These are phyloP conservation scores for Hypena proboscidalis DNA, from an alignment of 2,888 invertebrate species.

Conservation along the genomic window DNA sequence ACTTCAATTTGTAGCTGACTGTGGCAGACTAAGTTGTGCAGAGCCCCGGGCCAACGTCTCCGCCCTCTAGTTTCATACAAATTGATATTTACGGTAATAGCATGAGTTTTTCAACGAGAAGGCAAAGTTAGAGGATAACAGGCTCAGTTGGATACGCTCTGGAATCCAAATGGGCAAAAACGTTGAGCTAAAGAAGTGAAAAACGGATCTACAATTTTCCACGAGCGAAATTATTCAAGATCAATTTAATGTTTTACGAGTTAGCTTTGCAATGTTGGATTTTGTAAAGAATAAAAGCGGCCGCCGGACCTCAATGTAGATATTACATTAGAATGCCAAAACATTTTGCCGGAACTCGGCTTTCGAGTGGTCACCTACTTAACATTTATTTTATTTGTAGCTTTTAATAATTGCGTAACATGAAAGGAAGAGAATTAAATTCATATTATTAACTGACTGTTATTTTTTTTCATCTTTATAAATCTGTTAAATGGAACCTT, in stretches of 20 bases:
- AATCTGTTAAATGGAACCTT: too few species aligned
- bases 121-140: conserved; percentile 78
- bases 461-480: conserved; percentile 19
- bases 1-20: conserved; percentile 78
- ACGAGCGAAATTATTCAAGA: conserved; percentile 66
- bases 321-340: conserved; percentile 44
- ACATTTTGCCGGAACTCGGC: conserved; percentile 35
- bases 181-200: conserved; percentile 71
- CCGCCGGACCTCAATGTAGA: conserved; percentile 39
- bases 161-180: conserved; percentile 78
- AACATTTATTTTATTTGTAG: conserved; percentile 41
- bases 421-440: conserved; percentile 29
- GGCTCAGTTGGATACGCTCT: conserved; percentile 73
- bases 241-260: conserved; percentile 70
- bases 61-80: conserved; percentile 82
- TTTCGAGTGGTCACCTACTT: conserved; percentile 44
- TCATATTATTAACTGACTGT: conserved; percentile 23
- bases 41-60: conserved; percentile 57
- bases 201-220: conserved; percentile 70
- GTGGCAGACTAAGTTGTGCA: conserved; percentile 63
- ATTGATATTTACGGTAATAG: conserved; percentile 85
- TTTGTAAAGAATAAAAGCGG: conserved; percentile 44
- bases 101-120: conserved; percentile 78
- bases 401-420: conserved; percentile 33
- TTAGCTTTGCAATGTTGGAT: conserved; percentile 51